Evolutionary conservation across 1,140 invertebrate species (phyloP).

Genomic region (Akabosia matsudoensis): DNA sequence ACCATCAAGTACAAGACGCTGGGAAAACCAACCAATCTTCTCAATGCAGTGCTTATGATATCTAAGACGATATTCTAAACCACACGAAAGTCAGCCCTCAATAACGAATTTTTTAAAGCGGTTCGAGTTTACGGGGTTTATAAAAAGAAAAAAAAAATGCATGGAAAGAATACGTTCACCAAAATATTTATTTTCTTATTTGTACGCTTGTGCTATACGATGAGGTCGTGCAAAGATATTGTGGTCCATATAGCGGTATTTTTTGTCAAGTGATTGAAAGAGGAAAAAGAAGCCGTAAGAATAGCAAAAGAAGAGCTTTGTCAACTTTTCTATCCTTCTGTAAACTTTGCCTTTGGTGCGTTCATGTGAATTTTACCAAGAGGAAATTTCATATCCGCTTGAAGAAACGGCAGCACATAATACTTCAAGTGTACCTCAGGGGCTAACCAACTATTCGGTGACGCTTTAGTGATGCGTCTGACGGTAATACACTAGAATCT

Average conservation of each 20-base stretch:
- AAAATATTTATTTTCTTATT: conserved; percentile 7
- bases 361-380: neutral
- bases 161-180: neutral
- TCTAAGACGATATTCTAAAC: neutral
- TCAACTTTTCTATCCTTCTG: neutral
- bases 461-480: too few species aligned
- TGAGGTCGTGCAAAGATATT: too few species aligned
- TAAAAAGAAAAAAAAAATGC: neutral
- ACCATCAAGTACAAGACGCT: too few species aligned
- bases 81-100: neutral
- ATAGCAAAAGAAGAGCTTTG: neutral
- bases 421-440: neutral
- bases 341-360: neutral
- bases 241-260: too few species aligned
- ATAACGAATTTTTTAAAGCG: neutral
- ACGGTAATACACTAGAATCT: too few species aligned
- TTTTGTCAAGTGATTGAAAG: neutral
- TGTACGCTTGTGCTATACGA: too few species aligned
- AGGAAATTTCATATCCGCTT: conserved; percentile 11
- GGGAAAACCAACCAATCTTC: too few species aligned
- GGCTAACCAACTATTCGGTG: neutral
- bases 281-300: too few species aligned
- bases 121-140: neutral
- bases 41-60: too few species aligned
- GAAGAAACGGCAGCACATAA: neutral